Evolutionary conservation across 2,888 invertebrate species (phyloP), one percentile per base, ranked within the genome.

Genomic region (Diarsia brunnea): DNA sequence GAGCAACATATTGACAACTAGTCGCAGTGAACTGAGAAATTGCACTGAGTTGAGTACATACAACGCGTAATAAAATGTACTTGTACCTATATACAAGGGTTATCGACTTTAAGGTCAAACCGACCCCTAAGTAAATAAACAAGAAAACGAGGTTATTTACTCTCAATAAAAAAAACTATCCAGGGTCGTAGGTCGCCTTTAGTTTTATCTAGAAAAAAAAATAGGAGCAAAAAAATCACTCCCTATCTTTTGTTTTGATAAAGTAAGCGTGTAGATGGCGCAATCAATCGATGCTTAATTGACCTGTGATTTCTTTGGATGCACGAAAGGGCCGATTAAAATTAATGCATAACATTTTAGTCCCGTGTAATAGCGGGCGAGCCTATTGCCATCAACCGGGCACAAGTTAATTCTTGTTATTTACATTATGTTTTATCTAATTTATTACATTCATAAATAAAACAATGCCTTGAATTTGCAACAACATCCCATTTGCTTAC

Each of bases 1-100:
- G 2, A 96, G 88, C 85, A 96, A 90, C 96, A 96, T 95, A 27
- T 83, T 91, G 90, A 83, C 75, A 69, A 90, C 89, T 88, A 88
- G 66, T 82, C 82, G 16, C 75, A 75, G 64, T 81, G 78, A 80
- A 51, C 70, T 71, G 79, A 84, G 81, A 86, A 84, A 87, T 82
- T 87, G 82, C 85, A 93, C 92, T 94, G 91, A 82, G 4, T 31
- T 65, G 60, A 63, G 38, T 63, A 27, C 71, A 66, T 74, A 75
- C 61, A 61, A 78, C 51, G 24, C 72, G 75, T 78, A 83, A 51
- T 76, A 64, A 78, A 21, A 27, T 66, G 63, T 73, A 61, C 75
- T 81, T 76, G 75, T 80, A 61, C 76, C 75, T 75, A 82, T 24
- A 73, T 73, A 63, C 71, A 43, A 64, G 24, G 61, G 77, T 86